Base-by-base conservation (phyloP, 2,797 vertebrate genomes). In the Siniperca undulata region DNA sequence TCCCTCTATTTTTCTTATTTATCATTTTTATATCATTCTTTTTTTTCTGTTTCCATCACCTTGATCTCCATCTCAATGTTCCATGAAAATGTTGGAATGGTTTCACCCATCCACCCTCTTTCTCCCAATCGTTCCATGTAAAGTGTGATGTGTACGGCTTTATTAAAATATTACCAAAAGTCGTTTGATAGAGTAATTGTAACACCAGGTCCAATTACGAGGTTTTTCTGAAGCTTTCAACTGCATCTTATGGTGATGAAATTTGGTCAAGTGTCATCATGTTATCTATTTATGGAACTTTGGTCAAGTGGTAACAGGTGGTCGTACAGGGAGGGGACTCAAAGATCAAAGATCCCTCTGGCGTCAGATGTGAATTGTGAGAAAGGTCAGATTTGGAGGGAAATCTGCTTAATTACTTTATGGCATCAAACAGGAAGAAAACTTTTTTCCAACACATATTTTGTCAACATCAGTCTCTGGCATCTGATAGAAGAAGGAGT, bases 311-410 rank as follows among this genome's bases (percentile, higher is more conserved):
- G 27, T 40, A 40, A 22, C 46, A 64, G 59, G 34, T 27, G n/a
- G 48, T 53, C 7, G 27, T 34, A 46, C 53, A 30, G 19, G 24
- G 27, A 59, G 53, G 20, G 20, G 13, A 59, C 30, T 30, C 30
- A 30, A 30, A 30, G 38, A 34, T 22, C 10, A 70, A 30, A 46
- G 9, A 27, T 48, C 16, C 34, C n/a, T 59, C n/a, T 36, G 20
- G 38, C 46, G 6, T 75, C 52, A 56, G 62, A 69, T 56, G n/a
- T 70, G 8, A 75, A 38, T 46, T 34, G 19, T 30, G 2, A 73
- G 13, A 17, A 22, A 67, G 20, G 52, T 75, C 24, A n/a, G 5
- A 56, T 20, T 66, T 24, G 8, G 9, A 36, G 27, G 3, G 7
- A 27, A 50, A 46, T 61, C 19, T 44, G 24, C 22, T 50, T 71